phyloP scores from a whole-genome alignment of 2,888 invertebrate species.

The Caenorhabditis sinica region DNA sequence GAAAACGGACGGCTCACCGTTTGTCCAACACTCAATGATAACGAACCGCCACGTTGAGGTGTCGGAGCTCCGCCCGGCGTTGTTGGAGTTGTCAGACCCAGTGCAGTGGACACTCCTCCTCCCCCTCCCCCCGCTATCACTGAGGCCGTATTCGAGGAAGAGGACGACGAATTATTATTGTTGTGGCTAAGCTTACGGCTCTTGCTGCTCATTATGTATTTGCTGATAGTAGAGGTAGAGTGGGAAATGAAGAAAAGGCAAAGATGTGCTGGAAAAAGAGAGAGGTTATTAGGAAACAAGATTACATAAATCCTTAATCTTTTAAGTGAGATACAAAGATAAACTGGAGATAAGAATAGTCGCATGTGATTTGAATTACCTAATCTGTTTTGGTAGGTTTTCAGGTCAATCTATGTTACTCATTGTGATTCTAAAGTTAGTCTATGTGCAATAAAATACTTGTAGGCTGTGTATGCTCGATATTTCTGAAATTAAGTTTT shows the following conservation, averaged over 20 bases:
- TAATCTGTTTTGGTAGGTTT: neutral
- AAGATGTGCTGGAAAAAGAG: constrained; percentile 6
- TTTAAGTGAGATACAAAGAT: neutral
- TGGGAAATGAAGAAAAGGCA: neutral
- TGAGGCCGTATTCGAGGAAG: constrained; percentile 33
- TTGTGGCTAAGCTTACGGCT: constrained; percentile 60
- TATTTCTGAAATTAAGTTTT: too few species aligned
- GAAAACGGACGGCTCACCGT: constrained; percentile 59
- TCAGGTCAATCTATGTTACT: neutral
- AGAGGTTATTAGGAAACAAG: neutral
- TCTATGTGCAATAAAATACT: too few species aligned
- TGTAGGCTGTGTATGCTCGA: too few species aligned
- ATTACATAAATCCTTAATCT: neutral
- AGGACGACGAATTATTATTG: constrained; percentile 41
- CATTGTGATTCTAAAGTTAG: neutral
- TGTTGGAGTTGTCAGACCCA: constrained; percentile 29
- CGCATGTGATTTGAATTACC: neutral
- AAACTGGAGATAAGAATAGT: neutral
- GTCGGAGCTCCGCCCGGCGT: constrained; percentile 21
- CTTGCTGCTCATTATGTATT: constrained; percentile 62
- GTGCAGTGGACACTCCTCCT: constrained; percentile 10
- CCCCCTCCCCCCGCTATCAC: constrained; percentile 45
- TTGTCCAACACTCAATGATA: constrained; percentile 55
- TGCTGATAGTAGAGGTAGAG: neutral
- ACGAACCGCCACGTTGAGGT: constrained; percentile 60